Evolutionary conservation across 1,140 invertebrate species (phyloP), one percentile per base, ranked within the genome.

Genomic region (Drosophila kepulauana): DNA sequence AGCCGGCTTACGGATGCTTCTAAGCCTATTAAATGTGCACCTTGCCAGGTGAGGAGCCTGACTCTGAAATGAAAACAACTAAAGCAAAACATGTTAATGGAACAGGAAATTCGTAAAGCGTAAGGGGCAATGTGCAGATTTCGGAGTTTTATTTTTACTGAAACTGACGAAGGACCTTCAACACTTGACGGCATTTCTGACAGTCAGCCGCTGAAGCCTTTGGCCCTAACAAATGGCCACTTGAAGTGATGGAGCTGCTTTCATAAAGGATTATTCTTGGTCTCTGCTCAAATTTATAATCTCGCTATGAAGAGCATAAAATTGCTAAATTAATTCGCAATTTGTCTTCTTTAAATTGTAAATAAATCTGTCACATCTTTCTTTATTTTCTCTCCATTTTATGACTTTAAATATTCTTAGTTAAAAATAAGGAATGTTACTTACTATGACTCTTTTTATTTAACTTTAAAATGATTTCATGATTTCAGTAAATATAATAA

Each of bases 21-120:
- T 85, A 84, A 84, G 81, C 81, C 73, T 85, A 85, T 84, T 84
- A 84, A 38, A 28, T 45, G 63, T 64, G 52, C 45, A 56, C 45
- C 59, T 57, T 15, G n/a, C 28, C 41, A 74, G 70, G 54, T 73
- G 52, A n/a, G 54, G 38, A 38, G 5, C 10, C 20, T 20, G 46
- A 5, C 28, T 35, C 11, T 3, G 56, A 16, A 57, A 35, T 11
- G 38, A 43, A 30, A 65, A 49, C 43, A 58, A 38, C 46, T 35
- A 16, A 64, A 48, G 15, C 33, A 46, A 30, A 41, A 30, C 6
- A 10, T 28, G 33, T 11, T 25, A 28, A 33, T 8, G 5, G 35
- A 49, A 51, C 25, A 20, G 16, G 10, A 13, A 10, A 25, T 33
- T 5, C 8, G 13, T 20, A 43, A 43, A 25, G 13, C n/a, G 20